A percentile compares a stretch with the other conserved stretches of the same genome.
These are phyloP conservation scores for Drosophila repleta DNA, from an alignment of 1,140 invertebrate genomes.

Conservation along the genomic window DNA sequence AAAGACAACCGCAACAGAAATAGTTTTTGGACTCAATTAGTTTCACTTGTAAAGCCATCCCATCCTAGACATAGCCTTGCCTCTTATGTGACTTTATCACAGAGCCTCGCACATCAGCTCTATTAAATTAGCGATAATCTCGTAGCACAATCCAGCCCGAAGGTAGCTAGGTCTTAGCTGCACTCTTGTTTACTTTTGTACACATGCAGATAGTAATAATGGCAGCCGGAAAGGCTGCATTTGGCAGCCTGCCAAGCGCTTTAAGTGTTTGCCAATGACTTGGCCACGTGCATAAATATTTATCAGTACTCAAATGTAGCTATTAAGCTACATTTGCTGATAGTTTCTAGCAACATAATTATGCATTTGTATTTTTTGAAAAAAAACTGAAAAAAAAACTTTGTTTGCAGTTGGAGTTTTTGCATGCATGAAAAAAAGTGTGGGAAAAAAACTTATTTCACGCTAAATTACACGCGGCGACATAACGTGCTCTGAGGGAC, in stretches of 20 bases:
- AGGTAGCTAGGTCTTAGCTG: neutral
- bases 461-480: constrained; percentile 16
- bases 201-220: neutral
- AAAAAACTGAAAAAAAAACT: too few species aligned
- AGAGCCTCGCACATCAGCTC: constrained; percentile 13
- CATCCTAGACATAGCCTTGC: too few species aligned
- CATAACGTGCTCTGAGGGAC: neutral
- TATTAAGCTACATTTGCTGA: too few species aligned
- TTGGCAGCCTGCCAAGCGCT: constrained; percentile 29
- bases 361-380: too few species aligned
- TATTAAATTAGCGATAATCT: constrained; percentile 49
- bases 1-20: neutral
- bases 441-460: constrained; percentile 18
- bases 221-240: neutral
- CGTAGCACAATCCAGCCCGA: constrained; percentile 3
- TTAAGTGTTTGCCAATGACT: constrained; percentile 12
- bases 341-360: too few species aligned
- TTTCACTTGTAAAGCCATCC: neutral
- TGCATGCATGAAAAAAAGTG: neutral
- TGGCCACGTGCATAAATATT: constrained; percentile 1
- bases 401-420: neutral
- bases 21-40: constrained; percentile 7
- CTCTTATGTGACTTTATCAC: neutral
- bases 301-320: neutral
- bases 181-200: constrained; percentile 2